Conservation (phyloP, 2,113 vertebrate genomes). For the Oophaga pumilio region DNA sequence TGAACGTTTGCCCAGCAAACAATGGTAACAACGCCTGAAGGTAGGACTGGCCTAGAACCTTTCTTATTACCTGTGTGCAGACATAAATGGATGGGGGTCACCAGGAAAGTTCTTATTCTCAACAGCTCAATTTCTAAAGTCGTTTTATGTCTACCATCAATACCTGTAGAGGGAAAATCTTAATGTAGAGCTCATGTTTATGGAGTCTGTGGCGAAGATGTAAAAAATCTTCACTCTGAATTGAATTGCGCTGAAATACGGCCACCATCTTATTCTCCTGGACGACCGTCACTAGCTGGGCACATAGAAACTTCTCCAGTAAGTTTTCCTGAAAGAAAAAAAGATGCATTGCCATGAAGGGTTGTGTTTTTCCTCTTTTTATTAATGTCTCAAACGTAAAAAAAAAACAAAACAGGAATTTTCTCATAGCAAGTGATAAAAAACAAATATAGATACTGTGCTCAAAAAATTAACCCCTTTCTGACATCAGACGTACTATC, state of each 20-base stretch:
- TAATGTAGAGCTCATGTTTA: slow-evolving; percentile 77
- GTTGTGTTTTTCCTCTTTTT: no score
- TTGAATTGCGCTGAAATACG: slow-evolving; percentile 80
- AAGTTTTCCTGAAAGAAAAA: slow-evolving; percentile 71
- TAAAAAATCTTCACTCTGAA: slow-evolving; percentile 74
- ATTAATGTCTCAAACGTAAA: no score
- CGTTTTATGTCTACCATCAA: background rate
- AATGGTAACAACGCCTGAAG: slow-evolving; percentile 81
- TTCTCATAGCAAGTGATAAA: no score
- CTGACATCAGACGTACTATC: no score
- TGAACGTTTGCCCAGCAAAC: slow-evolving; percentile 78
- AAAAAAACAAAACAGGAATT: no score
- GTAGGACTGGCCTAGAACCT: slow-evolving; percentile 73
- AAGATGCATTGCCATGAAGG: background rate
- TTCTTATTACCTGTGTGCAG: slow-evolving; percentile 73
- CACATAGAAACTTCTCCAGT: slow-evolving; percentile 68
- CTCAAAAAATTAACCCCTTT: no score
- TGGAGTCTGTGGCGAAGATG: slow-evolving; percentile 74
- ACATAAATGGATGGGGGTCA: background rate
- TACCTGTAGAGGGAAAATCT: slow-evolving; percentile 86
- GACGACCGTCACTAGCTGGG: slow-evolving; percentile 72
- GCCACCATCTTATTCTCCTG: slow-evolving; percentile 81
- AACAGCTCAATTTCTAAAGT: no score
- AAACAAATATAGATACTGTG: no score
- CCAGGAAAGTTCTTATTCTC: background rate